Evolutionary conservation across 1,140 invertebrate genomes (phyloP), one percentile per base, ranked within the genome.

Genomic region (Pogonognathellus flavescens): DNA sequence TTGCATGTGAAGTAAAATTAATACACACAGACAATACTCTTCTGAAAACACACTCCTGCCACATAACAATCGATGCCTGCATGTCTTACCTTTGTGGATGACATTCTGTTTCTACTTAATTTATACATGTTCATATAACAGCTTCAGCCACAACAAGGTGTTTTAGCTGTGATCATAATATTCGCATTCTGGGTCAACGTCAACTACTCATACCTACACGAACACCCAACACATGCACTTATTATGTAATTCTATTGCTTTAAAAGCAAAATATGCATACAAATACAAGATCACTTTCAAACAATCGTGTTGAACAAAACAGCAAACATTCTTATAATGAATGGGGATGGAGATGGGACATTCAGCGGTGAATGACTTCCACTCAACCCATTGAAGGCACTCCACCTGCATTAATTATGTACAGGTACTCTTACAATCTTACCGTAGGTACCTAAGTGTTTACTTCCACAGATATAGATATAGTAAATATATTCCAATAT

Each of bases 331-430:
- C 11, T 6, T 11, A 55, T 66, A 66, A 66, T 66, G 20, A 66
- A 10, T 66, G 62, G 62, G 62, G 25, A 41, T 41, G 31, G 31
- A 41, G 31, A 41, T 41, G 31, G 1, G 6, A 66, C 25, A 62
- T 62, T 66, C 25, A 25, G 62, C 62, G 62, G 62, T 66, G 62
- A 66, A 66, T 66, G 62, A 66, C 62, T 66, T 66, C 62, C 62
- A 25, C 20, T 66, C 20, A 18, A 41, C 6, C 31, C 31, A 66
- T 66, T 66, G 62, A 66, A 66, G 62, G 62, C 25, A 25, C 10
- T 25, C 62, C 22, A 66, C 62, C 60, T 6, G 16, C 55, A 59
- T n/a, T 59, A 59, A 59, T 59, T n/a, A 59, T 59, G 9, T 22
- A n/a, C 5, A 60, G 18, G 6, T 60, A 18, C 59, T 16, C 20